These are phyloP conservation scores for Drosophila nr. perissopoda DNA, from an alignment of 2,888 invertebrate genomes.

Conservation along the genomic window DNA sequence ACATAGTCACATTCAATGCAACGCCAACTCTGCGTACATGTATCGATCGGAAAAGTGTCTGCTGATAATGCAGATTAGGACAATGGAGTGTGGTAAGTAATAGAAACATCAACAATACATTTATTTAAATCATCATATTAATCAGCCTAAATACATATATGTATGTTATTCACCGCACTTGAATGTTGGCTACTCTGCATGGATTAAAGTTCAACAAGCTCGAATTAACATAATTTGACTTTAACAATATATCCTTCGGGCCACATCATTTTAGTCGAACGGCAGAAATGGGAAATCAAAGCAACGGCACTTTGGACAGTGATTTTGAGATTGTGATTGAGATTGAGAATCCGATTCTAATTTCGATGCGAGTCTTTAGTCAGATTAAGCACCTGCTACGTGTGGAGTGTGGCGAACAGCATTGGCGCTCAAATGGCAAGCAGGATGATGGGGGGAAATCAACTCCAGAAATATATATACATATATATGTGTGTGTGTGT, in stretches of 20 bases:
- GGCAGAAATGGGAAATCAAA: conserved; percentile 26
- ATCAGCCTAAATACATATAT: background rate
- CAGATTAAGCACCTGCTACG: conserved; percentile 59
- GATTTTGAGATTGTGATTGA: conserved; percentile 36
- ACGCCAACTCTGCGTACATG: background rate
- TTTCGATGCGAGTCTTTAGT: conserved; percentile 50
- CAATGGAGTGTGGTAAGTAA: background rate
- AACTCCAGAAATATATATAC: conserved; percentile 1
- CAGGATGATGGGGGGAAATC: background rate
- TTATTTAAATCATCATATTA: background rate
- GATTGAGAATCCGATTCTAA: conserved; percentile 46
- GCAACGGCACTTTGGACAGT: conserved; percentile 9
- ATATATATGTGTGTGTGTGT: background rate
- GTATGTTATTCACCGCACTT: background rate
- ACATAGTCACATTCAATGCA: background rate
- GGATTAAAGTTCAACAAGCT: background rate
- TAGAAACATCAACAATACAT: background rate
- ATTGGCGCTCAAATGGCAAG: background rate
- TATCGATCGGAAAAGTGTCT: background rate
- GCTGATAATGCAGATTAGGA: background rate
- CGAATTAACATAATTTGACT: background rate
- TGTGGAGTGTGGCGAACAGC: conserved; percentile 40
- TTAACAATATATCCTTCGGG: background rate
- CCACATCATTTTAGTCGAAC: background rate
- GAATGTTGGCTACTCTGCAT: background rate